Conservation (phyloP, 2,888 invertebrate genomes). For the Ecdyonurus torrentis region DNA sequence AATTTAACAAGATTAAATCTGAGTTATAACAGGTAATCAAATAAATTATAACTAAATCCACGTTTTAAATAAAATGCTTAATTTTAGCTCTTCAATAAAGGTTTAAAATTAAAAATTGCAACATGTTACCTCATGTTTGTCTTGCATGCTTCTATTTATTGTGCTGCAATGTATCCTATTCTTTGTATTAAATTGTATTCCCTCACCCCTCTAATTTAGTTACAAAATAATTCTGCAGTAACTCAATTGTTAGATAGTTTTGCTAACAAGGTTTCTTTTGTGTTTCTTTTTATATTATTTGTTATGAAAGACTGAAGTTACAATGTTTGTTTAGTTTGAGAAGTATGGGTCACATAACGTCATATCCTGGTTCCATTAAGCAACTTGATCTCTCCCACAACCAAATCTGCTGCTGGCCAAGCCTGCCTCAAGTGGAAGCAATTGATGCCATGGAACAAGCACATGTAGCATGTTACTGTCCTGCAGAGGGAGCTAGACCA, state of each 20-base stretch:
- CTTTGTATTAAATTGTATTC: too few species aligned
- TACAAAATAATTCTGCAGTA: neutral
- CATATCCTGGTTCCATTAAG: constrained; percentile 75
- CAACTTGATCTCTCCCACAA: constrained; percentile 89
- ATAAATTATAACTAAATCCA: too few species aligned
- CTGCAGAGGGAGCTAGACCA: constrained; percentile 19
- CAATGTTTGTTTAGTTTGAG: too few species aligned
- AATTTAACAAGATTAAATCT: constrained; percentile 74
- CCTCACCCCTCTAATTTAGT: constrained; percentile 6
- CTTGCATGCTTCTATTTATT: too few species aligned
- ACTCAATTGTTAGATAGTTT: constrained; percentile 29
- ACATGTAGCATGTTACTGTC: constrained; percentile 54
- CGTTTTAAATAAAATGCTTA: too few species aligned
- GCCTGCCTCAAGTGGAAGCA: constrained; percentile 51
- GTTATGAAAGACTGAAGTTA: too few species aligned
- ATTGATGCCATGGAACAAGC: constrained; percentile 44
- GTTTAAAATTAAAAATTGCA: too few species aligned
- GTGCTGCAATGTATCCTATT: too few species aligned
- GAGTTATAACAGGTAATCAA: constrained; percentile 57
- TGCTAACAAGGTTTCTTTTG: too few species aligned
- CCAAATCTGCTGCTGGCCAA: constrained; percentile 79
- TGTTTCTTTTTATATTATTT: too few species aligned
- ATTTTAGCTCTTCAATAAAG: too few species aligned
- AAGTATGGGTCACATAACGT: constrained; percentile 68
- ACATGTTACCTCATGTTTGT: too few species aligned